phyloP scores from a whole-genome alignment of 1,140 invertebrate species.

The Gryllus bimaculatus region DNA sequence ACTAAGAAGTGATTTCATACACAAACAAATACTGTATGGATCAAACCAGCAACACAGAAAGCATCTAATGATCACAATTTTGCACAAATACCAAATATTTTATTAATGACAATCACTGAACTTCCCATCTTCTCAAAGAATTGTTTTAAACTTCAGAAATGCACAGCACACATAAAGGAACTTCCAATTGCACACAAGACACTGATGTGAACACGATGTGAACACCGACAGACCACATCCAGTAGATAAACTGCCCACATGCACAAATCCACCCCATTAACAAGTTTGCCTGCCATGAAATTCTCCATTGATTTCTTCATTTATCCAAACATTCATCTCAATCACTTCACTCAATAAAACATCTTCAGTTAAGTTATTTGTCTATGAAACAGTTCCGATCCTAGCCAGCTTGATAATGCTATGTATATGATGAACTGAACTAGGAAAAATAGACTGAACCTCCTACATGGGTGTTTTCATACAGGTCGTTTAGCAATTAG shows the following conservation, averaged over 20 bases:
- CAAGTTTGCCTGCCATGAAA: not conserved
- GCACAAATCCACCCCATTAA: not conserved
- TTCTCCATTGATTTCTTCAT: not conserved
- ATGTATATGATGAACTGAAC: not conserved
- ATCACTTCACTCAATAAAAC: not conserved
- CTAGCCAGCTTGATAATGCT: not conserved
- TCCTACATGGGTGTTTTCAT: not conserved
- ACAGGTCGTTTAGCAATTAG: conserved; percentile 18
- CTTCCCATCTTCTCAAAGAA: not conserved
- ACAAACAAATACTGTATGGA: not conserved
- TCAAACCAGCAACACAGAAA: not conserved
- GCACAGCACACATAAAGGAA: not conserved
- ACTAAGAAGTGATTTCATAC: not conserved
- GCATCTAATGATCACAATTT: not conserved
- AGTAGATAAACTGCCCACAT: not conserved
- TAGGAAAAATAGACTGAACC: not conserved
- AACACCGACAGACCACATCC: not conserved
- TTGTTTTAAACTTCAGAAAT: not conserved
- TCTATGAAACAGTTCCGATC: not conserved
- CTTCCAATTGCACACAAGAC: conserved; percentile 3
- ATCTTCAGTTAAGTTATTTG: not conserved
- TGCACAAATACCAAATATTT: not conserved
- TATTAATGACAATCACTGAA: not conserved
- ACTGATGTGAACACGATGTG: not conserved
- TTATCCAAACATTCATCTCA: not conserved